Evolutionary conservation across 2,113 vertebrate species (phyloP).

Genomic region (Xiphias gladius): DNA sequence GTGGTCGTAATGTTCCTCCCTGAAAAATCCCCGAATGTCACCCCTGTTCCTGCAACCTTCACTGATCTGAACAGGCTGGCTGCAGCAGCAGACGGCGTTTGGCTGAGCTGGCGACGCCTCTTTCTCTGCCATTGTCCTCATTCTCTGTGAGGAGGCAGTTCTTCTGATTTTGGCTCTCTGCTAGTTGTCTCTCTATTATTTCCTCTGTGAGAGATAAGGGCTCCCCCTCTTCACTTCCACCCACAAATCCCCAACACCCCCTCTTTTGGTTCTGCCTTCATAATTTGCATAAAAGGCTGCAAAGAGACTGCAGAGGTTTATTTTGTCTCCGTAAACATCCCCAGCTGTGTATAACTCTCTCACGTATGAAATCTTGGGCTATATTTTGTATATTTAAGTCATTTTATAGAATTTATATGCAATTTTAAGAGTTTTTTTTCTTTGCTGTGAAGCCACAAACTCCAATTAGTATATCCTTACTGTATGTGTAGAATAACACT

Average conservation of each 20-base stretch:
- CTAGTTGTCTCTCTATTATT: conserved; percentile 6
- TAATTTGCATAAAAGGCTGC: conserved; percentile 72
- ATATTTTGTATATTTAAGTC: neutral
- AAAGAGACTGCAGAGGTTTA: conserved; percentile 69
- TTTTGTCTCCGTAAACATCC: conserved; percentile 29
- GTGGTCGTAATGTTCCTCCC: conserved; percentile 7
- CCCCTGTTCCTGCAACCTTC: conserved; percentile 13
- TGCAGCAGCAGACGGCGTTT: neutral
- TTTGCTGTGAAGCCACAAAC: neutral
- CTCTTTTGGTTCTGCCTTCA: conserved; percentile 40
- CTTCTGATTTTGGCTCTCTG: conserved; percentile 23
- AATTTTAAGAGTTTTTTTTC: neutral
- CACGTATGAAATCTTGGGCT: neutral
- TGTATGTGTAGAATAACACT: neutral
- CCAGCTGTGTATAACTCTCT: neutral
- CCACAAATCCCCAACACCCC: neutral
- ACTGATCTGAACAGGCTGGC: neutral
- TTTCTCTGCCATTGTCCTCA: neutral
- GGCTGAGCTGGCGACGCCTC: conserved; percentile 6
- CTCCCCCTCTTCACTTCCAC: conserved; percentile 3
- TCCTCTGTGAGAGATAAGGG: neutral
- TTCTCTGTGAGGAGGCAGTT: conserved; percentile 18
- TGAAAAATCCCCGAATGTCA: conserved; percentile 15
- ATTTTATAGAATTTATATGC: neutral
- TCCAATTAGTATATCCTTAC: neutral